These are phyloP conservation scores for Acromyrmex heyeri DNA, from an alignment of 1,140 invertebrate genomes.

Conservation along the genomic window DNA sequence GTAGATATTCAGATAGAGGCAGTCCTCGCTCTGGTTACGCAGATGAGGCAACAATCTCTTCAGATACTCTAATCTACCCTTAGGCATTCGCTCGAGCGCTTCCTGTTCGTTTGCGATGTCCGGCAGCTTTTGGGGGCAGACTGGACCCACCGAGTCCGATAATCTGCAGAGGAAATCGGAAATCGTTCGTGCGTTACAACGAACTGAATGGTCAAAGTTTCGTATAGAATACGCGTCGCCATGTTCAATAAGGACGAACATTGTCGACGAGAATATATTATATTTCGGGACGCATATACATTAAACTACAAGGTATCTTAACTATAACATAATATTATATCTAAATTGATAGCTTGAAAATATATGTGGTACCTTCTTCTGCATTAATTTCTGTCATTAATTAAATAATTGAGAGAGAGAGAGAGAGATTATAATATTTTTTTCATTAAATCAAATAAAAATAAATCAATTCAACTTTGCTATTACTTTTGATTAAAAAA, in stretches of 20 bases:
- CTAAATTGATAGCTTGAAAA: not conserved
- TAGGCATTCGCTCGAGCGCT: slow-evolving; percentile 94
- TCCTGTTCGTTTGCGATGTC: slow-evolving; percentile 95
- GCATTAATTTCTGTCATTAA: not conserved
- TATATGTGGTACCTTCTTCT: not conserved
- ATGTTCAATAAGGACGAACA: slow-evolving; percentile 9
- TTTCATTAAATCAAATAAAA: not conserved
- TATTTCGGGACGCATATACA: not conserved
- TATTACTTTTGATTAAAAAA: not conserved
- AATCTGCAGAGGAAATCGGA: slow-evolving; percentile 81
- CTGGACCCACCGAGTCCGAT: slow-evolving; percentile 93
- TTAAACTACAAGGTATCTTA: not conserved
- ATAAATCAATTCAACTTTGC: not conserved
- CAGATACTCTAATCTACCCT: slow-evolving; percentile 95
- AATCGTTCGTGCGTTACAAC: slow-evolving; percentile 48
- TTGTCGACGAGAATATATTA: not conserved
- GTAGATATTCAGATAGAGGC: slow-evolving; percentile 98
- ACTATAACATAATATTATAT: not conserved
- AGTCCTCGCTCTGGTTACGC: slow-evolving; percentile 98
- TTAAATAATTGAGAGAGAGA: not conserved
- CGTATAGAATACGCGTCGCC: slow-evolving; percentile 20
- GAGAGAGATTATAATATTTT: not conserved
- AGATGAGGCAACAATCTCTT: slow-evolving; percentile 93
- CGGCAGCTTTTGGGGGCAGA: slow-evolving; percentile 95
- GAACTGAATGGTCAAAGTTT: slow-evolving; percentile 33